Base-by-base conservation (phyloP, 2,113 vertebrate species). In the Orthonyx spaldingii region DNA sequence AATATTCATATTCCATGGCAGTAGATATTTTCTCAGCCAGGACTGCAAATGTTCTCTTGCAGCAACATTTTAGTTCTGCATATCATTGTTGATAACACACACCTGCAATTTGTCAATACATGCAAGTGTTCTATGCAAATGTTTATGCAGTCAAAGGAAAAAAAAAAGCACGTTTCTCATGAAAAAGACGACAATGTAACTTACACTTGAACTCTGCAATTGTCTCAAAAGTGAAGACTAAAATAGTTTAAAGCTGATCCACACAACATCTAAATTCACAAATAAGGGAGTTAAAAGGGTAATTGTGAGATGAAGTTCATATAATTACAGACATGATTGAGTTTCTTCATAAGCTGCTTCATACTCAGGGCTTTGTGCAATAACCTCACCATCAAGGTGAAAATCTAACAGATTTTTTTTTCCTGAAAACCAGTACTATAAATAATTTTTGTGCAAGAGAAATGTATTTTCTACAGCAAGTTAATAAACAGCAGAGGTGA, bases 91-190 rank as follows among this genome's bases (percentile, higher is more conserved):
- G 9, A 19, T 22, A 95, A 71, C 32, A 70, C 5, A 64, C 13
- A 77, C 16, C 22, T 44, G n/a, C 64, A 63, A 52, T 60, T 1
- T 37, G 28, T 37, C 69, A 63, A 30, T 41, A 35, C 28, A 41
- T 21, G 2, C 28, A 90, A 33, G 7, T 14, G 26, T 41, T 46
- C 56, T 19, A 60, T 3, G 23, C 32, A 92, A 78, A 41, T 32
- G 20, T 46, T 90, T 44, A 44, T 10, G 5, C 13, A 76, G 44
- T 6, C 30, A 24, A 74, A 75, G 13, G 17, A 28, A 3, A 5
- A 21, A 30, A 5, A 37, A 13, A 11, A 2, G 0, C 11, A 47
- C 3, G 1, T 11, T 66, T 66, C 55, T 68, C 7, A 47, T 50
- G 13, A 79, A 55, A 70, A 56, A 72, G 5, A 52, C 39, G 20